These are phyloP conservation scores for Ostrea edulis DNA, from an alignment of 1,140 invertebrate genomes.

Conservation along the genomic window DNA sequence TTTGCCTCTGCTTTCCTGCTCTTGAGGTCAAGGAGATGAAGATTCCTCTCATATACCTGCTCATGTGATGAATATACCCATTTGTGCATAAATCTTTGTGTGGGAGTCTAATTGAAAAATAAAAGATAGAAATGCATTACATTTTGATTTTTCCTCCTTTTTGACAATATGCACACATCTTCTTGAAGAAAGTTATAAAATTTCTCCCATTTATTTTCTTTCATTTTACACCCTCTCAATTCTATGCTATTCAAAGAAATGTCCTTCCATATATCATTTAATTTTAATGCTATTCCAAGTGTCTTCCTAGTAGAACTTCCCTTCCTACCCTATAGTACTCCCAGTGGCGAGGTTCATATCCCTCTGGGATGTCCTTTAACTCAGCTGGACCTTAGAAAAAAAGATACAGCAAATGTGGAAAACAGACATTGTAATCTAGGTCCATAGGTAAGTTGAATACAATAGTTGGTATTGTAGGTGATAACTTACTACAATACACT, in stretches of 20 bases:
- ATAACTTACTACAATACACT: too few species aligned
- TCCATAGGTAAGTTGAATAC: too few species aligned
- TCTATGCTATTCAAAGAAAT: too few species aligned
- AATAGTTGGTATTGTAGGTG: too few species aligned
- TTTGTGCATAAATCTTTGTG: conserved; percentile 26
- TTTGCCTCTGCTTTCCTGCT: neutral
- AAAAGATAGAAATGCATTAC: neutral
- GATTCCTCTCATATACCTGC: neutral
- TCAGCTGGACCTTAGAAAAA: conserved; percentile 66
- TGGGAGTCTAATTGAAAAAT: conserved; percentile 17
- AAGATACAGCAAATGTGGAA: neutral
- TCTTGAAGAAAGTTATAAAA: too few species aligned
- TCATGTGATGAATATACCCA: conserved; percentile 3
- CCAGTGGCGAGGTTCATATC: conserved; percentile 69
- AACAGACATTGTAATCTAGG: too few species aligned
- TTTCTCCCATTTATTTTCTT: too few species aligned
- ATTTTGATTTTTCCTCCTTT: neutral
- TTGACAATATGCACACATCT: too few species aligned
- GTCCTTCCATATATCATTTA: too few species aligned
- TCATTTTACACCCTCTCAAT: too few species aligned
- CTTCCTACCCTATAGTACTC: conserved; percentile 69
- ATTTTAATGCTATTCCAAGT: too few species aligned
- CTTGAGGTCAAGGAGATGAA: neutral
- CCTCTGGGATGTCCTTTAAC: conserved; percentile 70
- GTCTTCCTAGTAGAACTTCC: neutral